phyloP scores from a whole-genome alignment of 1,140 invertebrate genomes.

The Heliconius nattereri region DNA sequence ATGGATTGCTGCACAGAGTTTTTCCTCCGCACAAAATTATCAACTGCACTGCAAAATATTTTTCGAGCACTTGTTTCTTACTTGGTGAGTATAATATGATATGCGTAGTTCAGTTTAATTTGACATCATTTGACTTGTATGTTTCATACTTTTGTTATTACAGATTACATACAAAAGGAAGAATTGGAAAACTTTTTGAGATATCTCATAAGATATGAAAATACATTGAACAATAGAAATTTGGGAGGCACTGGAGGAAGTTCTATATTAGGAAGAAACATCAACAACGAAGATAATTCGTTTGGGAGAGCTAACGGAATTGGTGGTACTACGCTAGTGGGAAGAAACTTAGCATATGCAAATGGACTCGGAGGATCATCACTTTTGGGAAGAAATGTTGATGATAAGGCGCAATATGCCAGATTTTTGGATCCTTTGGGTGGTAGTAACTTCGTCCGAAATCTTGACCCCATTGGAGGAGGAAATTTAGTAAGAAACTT shows the following conservation, averaged over 20 bases:
- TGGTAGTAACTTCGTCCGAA: constrained; percentile 71
- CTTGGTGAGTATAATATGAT: constrained; percentile 35
- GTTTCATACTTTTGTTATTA: constrained; percentile 46
- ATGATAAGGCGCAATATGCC: constrained; percentile 57
- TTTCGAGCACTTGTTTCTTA: constrained; percentile 25
- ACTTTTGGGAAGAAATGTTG: constrained; percentile 52
- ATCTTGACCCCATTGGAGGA: constrained; percentile 70
- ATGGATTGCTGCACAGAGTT: constrained; percentile 57
- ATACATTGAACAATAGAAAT: constrained; percentile 51
- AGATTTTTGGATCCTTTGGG: constrained; percentile 76
- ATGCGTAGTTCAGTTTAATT: background rate
- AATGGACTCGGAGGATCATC: constrained; percentile 53
- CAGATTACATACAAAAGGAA: constrained; percentile 64
- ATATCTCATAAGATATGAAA: constrained; percentile 62
- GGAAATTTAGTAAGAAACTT: constrained; percentile 71
- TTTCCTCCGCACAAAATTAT: constrained; percentile 34
- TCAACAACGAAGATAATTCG: constrained; percentile 33
- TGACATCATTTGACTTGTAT: background rate
- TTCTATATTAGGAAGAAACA: constrained; percentile 53
- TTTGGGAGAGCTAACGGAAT: constrained; percentile 44
- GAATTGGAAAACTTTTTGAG: constrained; percentile 62
- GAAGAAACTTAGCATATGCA: constrained; percentile 39
- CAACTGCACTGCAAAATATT: constrained; percentile 34
- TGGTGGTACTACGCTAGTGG: constrained; percentile 44
- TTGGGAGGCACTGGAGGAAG: constrained; percentile 54